phyloP scores from a whole-genome alignment of 1,140 invertebrate species.

The Mizuhopecten yessoensis region DNA sequence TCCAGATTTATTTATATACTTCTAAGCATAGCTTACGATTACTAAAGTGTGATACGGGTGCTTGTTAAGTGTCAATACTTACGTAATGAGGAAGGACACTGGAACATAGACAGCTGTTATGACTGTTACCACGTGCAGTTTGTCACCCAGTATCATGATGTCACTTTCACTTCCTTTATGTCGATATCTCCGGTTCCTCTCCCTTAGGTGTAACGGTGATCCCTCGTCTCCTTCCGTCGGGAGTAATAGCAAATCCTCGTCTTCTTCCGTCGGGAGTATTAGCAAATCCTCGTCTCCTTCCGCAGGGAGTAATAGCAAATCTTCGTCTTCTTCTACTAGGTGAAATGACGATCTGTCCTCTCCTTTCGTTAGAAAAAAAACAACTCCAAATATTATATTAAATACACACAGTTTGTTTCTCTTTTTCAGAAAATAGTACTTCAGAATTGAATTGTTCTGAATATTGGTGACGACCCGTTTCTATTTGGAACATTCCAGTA shows the following conservation, averaged over 20 bases:
- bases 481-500: too few relatives aligned
- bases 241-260: background rate
- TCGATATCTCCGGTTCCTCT: background rate
- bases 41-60: too few relatives aligned
- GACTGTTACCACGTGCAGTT: constrained; percentile 55
- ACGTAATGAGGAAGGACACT: constrained; percentile 65
- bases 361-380: background rate
- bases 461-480: too few relatives aligned
- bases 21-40: too few relatives aligned
- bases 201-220: background rate
- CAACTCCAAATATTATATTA: too few relatives aligned
- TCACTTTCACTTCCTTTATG: background rate
- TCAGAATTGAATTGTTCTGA: too few relatives aligned
- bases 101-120: constrained; percentile 59
- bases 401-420: too few relatives aligned
- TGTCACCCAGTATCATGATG: constrained; percentile 52
- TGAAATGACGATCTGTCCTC: background rate
- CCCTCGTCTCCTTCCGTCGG: background rate
- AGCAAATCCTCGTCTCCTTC: background rate
- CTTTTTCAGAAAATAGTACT: too few relatives aligned
- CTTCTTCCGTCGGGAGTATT: background rate
- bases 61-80: too few relatives aligned
- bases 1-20: too few relatives aligned
- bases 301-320: too few relatives aligned
- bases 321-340: background rate